These are phyloP conservation scores for Chelonoidis abingdonii DNA, from an alignment of 2,113 vertebrate genomes.

Conservation along the genomic window DNA sequence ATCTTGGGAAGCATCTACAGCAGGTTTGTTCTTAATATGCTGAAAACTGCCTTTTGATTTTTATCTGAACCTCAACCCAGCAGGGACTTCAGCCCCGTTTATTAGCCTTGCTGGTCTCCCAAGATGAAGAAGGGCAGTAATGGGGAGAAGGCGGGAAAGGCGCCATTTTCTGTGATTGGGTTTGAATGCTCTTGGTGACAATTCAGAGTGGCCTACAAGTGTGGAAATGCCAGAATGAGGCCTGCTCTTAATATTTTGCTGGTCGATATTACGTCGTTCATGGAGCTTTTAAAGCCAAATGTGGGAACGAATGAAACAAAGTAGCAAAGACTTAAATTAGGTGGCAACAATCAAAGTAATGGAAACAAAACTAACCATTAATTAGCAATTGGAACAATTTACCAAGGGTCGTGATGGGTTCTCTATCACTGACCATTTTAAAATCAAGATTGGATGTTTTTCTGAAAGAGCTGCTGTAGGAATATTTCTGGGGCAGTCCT, in stretches of 20 bases:
- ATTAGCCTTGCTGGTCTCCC: constrained; percentile 2
- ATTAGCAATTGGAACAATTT: background rate
- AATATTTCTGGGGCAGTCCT: background rate
- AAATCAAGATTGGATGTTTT: background rate
- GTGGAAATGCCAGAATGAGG: background rate
- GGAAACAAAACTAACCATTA: background rate
- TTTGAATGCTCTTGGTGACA: background rate
- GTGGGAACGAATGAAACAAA: background rate
- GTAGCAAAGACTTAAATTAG: background rate
- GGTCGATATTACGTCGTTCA: fast-evolving
- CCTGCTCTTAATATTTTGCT: background rate
- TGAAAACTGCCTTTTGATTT: constrained; percentile 6
- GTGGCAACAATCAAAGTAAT: fast-evolving
- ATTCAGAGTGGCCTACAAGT: background rate
- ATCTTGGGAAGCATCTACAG: background rate
- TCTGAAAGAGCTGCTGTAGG: no score
- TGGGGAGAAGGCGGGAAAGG: background rate
- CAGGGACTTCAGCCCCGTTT: background rate
- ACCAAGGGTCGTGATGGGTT: background rate
- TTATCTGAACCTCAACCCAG: background rate
- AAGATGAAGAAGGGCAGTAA: background rate
- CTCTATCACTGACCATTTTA: background rate
- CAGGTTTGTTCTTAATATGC: background rate
- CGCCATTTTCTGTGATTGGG: fast-evolving
- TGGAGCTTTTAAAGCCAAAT: background rate